These are phyloP conservation scores for Dunckerocampus dactyliophorus DNA, from an alignment of 2,113 vertebrate genomes.

Conservation along the genomic window DNA sequence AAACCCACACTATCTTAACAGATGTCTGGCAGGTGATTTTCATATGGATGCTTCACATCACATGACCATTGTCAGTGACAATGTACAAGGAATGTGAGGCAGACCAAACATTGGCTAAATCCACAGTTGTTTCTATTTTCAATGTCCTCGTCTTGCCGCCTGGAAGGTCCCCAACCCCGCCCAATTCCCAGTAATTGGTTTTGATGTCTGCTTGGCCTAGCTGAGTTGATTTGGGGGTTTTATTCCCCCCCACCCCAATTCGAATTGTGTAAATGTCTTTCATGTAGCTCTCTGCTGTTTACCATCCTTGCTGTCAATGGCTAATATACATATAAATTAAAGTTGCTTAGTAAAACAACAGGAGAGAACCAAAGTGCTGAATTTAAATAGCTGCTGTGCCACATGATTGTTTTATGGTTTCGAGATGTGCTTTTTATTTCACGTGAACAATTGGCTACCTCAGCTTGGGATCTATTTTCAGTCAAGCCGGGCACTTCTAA, in stretches of 20 bases:
- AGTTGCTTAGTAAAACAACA: neutral
- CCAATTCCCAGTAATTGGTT: conserved; percentile 4
- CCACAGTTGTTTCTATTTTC: no score
- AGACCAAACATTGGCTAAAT: no score
- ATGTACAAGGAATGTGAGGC: neutral
- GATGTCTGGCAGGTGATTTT: neutral
- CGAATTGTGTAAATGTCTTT: neutral
- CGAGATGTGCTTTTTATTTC: neutral
- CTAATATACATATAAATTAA: neutral
- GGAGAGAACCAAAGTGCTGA: neutral
- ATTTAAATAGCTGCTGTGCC: neutral
- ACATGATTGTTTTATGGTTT: neutral
- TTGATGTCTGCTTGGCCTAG: neutral
- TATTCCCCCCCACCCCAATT: neutral
- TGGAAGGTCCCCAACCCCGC: neutral
- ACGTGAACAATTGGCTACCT: neutral
- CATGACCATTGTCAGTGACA: neutral
- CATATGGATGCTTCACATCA: neutral
- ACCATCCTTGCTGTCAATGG: neutral
- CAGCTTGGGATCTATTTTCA: neutral
- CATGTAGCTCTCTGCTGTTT: neutral
- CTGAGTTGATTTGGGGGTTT: neutral
- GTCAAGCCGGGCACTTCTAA: neutral
- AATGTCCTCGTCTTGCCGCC: neutral
- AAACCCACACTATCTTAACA: neutral